These are phyloP conservation scores for Peromyscus eremicus DNA, from an alignment of 2,797 vertebrate species.

Conservation along the genomic window DNA sequence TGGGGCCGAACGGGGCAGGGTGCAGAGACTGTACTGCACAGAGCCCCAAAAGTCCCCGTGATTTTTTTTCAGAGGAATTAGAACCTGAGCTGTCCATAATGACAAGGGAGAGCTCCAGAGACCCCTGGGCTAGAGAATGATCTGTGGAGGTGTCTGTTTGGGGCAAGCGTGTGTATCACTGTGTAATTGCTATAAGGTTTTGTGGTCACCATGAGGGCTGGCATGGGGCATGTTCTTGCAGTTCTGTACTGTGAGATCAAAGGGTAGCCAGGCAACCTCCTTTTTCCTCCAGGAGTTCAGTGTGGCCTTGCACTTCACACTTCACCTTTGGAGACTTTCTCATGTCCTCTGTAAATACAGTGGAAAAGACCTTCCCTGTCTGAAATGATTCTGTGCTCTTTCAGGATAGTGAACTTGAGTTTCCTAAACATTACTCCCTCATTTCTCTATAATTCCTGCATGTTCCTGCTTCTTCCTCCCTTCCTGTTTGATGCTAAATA, in stretches of 20 bases:
- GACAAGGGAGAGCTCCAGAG: background rate
- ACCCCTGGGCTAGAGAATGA: fast-evolving
- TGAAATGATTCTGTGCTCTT: fast-evolving
- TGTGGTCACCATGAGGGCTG: fast-evolving
- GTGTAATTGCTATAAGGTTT: fast-evolving
- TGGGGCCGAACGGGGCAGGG: fast-evolving
- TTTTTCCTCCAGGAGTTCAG: too few species aligned
- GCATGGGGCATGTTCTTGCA: background rate
- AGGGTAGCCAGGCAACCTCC: background rate
- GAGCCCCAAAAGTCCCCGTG: fast-evolving
- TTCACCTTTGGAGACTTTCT: fast-evolving
- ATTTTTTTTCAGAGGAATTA: background rate
- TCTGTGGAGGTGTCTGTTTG: fast-evolving
- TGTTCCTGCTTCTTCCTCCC: background rate
- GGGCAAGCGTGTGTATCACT: fast-evolving
- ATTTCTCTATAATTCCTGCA: background rate
- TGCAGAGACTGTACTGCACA: fast-evolving
- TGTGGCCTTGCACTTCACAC: fast-evolving
- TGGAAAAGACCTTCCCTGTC: fast-evolving
- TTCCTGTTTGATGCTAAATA: background rate
- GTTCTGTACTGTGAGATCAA: background rate
- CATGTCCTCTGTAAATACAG: fast-evolving
- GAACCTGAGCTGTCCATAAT: fast-evolving
- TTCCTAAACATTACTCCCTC: background rate
- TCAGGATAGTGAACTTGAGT: background rate